phyloP scores from a whole-genome alignment of 2,113 vertebrate genomes.

The Lepisosteus osseus region DNA sequence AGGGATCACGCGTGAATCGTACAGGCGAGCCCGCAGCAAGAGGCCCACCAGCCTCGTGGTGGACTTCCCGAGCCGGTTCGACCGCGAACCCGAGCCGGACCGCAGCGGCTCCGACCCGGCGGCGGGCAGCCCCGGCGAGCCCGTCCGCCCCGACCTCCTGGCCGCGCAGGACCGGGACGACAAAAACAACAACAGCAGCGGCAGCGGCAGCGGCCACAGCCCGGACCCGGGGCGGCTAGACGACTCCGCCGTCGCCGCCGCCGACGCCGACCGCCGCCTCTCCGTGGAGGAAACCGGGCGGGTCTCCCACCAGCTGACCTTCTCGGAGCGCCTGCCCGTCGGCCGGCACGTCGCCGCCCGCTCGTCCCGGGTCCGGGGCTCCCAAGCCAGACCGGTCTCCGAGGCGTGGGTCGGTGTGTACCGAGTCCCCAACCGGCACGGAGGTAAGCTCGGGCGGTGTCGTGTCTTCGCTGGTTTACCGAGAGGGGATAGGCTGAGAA shows the following conservation, averaged over 20 bases:
- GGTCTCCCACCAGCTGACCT: slow-evolving; percentile 63
- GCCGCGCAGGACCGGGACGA: slow-evolving; percentile 43
- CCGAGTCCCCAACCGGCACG: slow-evolving; percentile 66
- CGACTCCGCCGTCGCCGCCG: slow-evolving; percentile 25
- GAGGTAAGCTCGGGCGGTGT: slow-evolving; percentile 48
- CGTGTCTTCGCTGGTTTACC: too few species aligned
- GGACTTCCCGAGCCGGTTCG: slow-evolving; percentile 67
- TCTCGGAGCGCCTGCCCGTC: slow-evolving; percentile 66
- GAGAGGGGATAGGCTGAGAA: too few species aligned
- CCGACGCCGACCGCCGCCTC: slow-evolving; percentile 42
- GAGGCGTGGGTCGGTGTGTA: slow-evolving; percentile 74
- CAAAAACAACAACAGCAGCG: slow-evolving; percentile 43
- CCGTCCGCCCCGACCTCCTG: slow-evolving; percentile 55
- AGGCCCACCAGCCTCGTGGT: slow-evolving; percentile 69
- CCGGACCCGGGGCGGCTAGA: slow-evolving; percentile 23
- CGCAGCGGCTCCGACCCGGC: slow-evolving; percentile 65
- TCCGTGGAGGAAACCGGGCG: slow-evolving; percentile 61
- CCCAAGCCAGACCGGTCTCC: slow-evolving; percentile 62
- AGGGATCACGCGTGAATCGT: slow-evolving; percentile 59
- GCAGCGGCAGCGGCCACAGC: slow-evolving; percentile 44
- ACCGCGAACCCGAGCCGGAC: slow-evolving; percentile 62
- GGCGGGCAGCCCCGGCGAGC: slow-evolving; percentile 44
- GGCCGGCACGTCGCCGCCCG: slow-evolving; percentile 56
- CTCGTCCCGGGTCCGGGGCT: slow-evolving; percentile 53
- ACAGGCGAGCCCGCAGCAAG: slow-evolving; percentile 53